Evolutionary conservation across 2,113 vertebrate genomes (phyloP).

Genomic region (Phalacrocorax pelagicus): DNA sequence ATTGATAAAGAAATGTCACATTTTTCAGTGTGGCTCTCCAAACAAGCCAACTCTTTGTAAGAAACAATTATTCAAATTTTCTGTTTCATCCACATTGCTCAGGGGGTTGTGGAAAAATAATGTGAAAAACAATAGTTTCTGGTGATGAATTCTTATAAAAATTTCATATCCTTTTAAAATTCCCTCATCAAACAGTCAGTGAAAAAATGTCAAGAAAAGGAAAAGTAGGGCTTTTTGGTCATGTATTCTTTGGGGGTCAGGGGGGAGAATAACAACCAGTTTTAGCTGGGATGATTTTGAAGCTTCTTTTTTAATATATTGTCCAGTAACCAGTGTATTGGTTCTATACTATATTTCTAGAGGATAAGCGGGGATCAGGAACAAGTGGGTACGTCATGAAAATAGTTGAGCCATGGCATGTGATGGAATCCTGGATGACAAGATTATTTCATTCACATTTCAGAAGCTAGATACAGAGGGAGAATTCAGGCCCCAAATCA

Average conservation of each 20-base stretch:
- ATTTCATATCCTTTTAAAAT: not conserved
- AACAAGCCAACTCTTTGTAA: not conserved
- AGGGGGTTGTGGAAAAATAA: not conserved
- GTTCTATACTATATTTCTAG: not conserved
- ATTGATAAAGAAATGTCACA: not conserved
- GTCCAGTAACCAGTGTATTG: not conserved
- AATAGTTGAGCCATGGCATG: not conserved
- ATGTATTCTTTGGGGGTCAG: not conserved
- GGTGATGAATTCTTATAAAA: not conserved
- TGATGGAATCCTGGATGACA: not conserved
- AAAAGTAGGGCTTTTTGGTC: not conserved
- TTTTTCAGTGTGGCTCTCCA: not conserved
- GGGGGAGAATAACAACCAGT: not conserved
- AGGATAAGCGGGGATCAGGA: not conserved
- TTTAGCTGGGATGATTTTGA: not conserved
- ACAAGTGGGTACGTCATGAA: not conserved
- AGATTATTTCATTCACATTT: not conserved
- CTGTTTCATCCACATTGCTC: not conserved
- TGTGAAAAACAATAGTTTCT: not conserved
- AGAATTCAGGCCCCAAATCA: not conserved
- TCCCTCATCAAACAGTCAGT: not conserved
- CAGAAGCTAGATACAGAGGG: not conserved
- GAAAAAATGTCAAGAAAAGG: not conserved
- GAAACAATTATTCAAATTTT: not conserved
- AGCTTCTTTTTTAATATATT: not conserved